Percentiles rank a stretch among this genome's conserved stretches.
These are phyloP conservation scores for Myotis daubentonii DNA, from an alignment of 2,797 vertebrate genomes.

Conservation along the genomic window DNA sequence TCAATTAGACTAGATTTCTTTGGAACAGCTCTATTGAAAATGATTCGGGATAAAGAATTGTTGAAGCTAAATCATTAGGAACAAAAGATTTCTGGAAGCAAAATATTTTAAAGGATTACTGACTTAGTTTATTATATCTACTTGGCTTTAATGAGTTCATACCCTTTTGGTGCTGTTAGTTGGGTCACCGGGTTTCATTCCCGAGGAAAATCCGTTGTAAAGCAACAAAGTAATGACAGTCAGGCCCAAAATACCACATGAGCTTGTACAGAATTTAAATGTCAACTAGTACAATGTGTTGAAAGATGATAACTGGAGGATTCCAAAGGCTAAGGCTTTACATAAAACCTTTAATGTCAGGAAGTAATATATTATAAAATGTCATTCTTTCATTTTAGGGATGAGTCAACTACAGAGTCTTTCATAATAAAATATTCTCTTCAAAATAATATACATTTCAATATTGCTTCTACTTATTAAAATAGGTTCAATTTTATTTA, in stretches of 20 bases:
- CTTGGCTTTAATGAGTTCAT: slow-evolving; percentile 33
- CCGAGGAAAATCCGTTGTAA: slow-evolving; percentile 52
- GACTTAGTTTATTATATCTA: slow-evolving; percentile 35
- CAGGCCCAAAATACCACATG: background rate
- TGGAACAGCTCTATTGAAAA: background rate
- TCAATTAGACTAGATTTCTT: slow-evolving; percentile 40
- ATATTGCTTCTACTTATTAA: background rate
- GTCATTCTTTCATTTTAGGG: background rate
- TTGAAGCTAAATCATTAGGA: slow-evolving; percentile 51
- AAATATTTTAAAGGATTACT: slow-evolving; percentile 55
- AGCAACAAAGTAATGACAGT: background rate
- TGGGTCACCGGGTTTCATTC: slow-evolving; percentile 56
- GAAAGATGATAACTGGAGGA: background rate
- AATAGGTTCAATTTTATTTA: slow-evolving; percentile 20
- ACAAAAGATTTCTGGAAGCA: background rate
- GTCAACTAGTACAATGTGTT: slow-evolving; percentile 30
- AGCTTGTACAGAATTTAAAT: slow-evolving; percentile 54
- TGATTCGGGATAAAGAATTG: background rate
- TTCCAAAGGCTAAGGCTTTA: slow-evolving; percentile 44
- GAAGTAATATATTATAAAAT: slow-evolving; percentile 36
- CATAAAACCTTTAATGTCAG: slow-evolving; percentile 38
- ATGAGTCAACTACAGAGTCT: slow-evolving; percentile 12
- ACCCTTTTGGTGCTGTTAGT: background rate
- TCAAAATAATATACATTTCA: slow-evolving; percentile 42
- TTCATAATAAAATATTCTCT: background rate